These are phyloP conservation scores for Teleogryllus oceanicus DNA, from an alignment of 2,888 invertebrate species.

Conservation along the genomic window DNA sequence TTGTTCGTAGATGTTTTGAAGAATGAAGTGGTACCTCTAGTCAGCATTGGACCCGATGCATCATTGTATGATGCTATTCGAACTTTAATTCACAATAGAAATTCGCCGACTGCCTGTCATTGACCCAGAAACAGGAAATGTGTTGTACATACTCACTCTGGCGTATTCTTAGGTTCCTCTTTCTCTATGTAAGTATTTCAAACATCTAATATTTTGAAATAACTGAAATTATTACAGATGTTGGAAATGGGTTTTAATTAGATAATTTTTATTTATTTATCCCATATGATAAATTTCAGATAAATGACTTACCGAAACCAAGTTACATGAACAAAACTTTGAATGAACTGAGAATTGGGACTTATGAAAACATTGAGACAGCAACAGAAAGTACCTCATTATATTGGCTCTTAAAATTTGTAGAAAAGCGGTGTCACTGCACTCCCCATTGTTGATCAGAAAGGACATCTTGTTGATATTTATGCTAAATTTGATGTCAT, in stretches of 20 bases:
- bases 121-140: constrained; percentile 91
- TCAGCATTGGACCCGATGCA: constrained; percentile 88
- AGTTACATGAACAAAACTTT: constrained; percentile 80
- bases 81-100: constrained; percentile 84
- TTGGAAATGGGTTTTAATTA: not conserved
- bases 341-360: constrained; percentile 81
- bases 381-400: constrained; percentile 87
- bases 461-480: constrained; percentile 90
- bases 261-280: not conserved
- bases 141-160: constrained; percentile 96
- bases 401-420: constrained; percentile 92
- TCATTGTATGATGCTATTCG: constrained; percentile 91
- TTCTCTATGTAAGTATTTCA: constrained; percentile 81
- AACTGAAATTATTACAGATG: not conserved
- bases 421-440: constrained; percentile 92
- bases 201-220: not conserved
- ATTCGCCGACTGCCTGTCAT: constrained; percentile 98
- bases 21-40: constrained; percentile 80
- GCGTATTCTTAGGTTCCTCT: constrained; percentile 94
- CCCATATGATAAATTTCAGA: constrained; percentile 54
- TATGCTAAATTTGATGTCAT: constrained; percentile 99
- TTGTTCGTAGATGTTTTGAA: constrained; percentile 71
- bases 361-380: constrained; percentile 85
- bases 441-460: constrained; percentile 83
- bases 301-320: constrained; percentile 89